Evolutionary conservation across 2,113 vertebrate species (phyloP), one percentile per base, ranked within the genome.

Genomic region (Bubalus kerabau): DNA sequence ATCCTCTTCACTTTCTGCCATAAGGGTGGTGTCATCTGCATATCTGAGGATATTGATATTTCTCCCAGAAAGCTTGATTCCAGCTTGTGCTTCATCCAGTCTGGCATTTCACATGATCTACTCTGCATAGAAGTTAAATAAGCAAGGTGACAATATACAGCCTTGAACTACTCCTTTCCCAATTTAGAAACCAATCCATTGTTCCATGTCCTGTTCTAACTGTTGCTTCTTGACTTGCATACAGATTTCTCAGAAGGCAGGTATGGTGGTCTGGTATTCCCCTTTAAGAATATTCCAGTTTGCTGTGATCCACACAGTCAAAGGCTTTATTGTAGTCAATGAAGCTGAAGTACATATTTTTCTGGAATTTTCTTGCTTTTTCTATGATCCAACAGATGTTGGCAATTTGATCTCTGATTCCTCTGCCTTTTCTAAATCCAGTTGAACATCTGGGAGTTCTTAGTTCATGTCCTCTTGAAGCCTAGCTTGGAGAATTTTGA

Each of bases 401-500:
- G 32, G 32, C 32, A 67, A 67, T 19, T 67, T n/a, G 8, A n/a
- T 67, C 16, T n/a, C 7, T n/a, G 62, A 32, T n/a, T 67, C 7
- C 32, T n/a, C 62, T n/a, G 32, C 62, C 62, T n/a, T 67, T 67
- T 67, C 62, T 67, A 67, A 67, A 67, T 9, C 16, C 62, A 67
- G 16, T 67, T n/a, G 14, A 62, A 62, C 14, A 62, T 62, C 28
- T 32, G 60, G 60, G 6, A 62, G 60, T 62, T 62, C 60, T 32
- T 0, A 28, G 13, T 62, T 16, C 60, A 32, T 1, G 0, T 62
- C 7, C 30, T 62, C 28, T 32, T 62, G 62, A n/a, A n/a, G 32
- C 16, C 62, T 19, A 19, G 8, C 62, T 67, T 4, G 62, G 32
- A 67, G 32, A 67, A 19, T 67, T 19, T 67, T 67, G 16, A 67